A percentile compares a stretch with the other conserved stretches of the same genome.
Conservation (phyloP, 2,888 invertebrate species). For the Itoplectis maculator region DNA sequence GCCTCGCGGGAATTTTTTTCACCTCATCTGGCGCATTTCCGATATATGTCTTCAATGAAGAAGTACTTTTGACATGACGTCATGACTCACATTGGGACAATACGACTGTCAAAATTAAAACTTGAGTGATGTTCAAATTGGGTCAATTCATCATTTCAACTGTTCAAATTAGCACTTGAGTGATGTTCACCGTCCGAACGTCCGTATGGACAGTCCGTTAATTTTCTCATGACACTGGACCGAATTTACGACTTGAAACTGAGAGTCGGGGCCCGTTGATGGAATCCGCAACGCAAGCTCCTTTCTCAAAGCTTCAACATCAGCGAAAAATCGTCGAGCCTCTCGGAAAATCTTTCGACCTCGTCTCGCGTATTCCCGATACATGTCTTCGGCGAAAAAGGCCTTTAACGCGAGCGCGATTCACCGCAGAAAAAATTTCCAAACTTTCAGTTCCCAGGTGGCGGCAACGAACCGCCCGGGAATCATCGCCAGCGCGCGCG, state of each 20-base stretch:
- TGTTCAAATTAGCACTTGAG: too few relatives aligned
- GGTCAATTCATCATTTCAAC: too few relatives aligned
- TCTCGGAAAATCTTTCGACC: neutral
- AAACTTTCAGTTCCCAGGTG: constrained; percentile 19
- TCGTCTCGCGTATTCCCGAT: neutral
- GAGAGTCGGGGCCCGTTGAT: constrained; percentile 30
- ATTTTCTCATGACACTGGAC: constrained; percentile 64
- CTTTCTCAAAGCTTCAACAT: constrained; percentile 11
- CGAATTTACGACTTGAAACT: constrained; percentile 70
- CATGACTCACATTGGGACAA: too few relatives aligned
- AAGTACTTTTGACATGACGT: too few relatives aligned
- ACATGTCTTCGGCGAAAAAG: neutral
- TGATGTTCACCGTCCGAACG: constrained; percentile 35
- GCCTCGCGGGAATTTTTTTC: too few relatives aligned
- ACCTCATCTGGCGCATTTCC: too few relatives aligned
- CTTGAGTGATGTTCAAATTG: too few relatives aligned
- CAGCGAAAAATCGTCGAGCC: neutral
- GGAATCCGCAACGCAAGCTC: constrained; percentile 18
- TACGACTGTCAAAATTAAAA: too few relatives aligned
- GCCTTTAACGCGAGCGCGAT: constrained; percentile 6
- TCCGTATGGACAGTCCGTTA: constrained; percentile 64
- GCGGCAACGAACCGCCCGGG: neutral
- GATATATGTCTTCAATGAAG: too few relatives aligned
- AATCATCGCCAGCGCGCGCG: constrained; percentile 1
- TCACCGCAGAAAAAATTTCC: neutral